These are phyloP conservation scores for Lepidochrysops patricia DNA, from an alignment of 2,888 invertebrate species.

Conservation along the genomic window DNA sequence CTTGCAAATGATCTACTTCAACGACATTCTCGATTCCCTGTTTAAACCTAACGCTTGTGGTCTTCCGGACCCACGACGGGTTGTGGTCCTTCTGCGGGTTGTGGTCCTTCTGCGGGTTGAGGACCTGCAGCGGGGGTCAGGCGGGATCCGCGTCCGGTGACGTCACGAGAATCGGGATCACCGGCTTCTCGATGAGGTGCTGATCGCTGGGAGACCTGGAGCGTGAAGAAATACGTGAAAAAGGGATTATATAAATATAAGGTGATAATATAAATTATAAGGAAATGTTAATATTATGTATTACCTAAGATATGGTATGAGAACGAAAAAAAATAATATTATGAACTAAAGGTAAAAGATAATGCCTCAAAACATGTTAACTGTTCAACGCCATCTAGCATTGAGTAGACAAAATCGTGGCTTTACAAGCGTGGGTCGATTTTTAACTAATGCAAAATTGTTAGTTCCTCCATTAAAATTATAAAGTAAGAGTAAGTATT, in stretches of 20 bases:
- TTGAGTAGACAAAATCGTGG: not conserved
- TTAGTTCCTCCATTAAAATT: too few relatives aligned
- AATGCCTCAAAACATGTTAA: too few relatives aligned
- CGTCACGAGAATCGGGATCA: slow-evolving; percentile 63
- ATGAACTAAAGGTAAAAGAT: too few relatives aligned
- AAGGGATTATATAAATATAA: too few relatives aligned
- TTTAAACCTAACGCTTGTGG: slow-evolving; percentile 18
- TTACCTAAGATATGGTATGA: too few relatives aligned
- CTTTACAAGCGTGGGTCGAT: too few relatives aligned
- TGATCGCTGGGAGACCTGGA: slow-evolving; percentile 56
- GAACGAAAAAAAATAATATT: too few relatives aligned
- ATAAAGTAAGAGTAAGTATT: too few relatives aligned
- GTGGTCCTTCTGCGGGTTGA: slow-evolving; percentile 18
- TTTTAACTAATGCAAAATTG: too few relatives aligned
- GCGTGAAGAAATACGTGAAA: slow-evolving; percentile 20
- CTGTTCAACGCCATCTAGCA: not conserved
- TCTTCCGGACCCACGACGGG: slow-evolving; percentile 15
- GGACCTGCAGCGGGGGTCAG: slow-evolving; percentile 34
- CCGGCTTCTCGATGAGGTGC: slow-evolving; percentile 39
- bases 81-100: too few relatives aligned
- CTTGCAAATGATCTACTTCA: slow-evolving; percentile 22
- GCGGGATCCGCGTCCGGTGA: slow-evolving; percentile 52
- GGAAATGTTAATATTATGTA: too few relatives aligned
- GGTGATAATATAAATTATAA: not conserved
- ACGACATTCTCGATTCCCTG: slow-evolving; percentile 14